Percentiles rank a stretch among this genome's conserved stretches.
Conservation (phyloP, 2,113 vertebrate species). For the Miniopterus natalensis region DNA sequence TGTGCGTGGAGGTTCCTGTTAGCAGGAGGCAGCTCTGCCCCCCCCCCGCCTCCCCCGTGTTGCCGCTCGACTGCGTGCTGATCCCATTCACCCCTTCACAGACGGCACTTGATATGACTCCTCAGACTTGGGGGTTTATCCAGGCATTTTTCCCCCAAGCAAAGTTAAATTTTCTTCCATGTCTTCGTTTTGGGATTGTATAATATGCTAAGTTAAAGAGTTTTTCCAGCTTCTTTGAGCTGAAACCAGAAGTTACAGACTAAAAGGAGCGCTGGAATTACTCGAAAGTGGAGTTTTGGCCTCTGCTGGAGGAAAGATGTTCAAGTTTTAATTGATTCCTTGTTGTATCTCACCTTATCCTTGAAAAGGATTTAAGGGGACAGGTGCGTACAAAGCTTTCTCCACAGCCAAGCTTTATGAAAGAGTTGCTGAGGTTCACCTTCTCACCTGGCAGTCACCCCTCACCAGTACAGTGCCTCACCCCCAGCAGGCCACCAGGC, state of each 20-base stretch:
- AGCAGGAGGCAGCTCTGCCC: neutral
- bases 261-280: constrained; percentile 38
- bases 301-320: constrained; percentile 4
- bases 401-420: neutral
- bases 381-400: neutral
- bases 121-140: constrained; percentile 3
- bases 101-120: neutral
- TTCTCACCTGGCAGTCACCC: neutral
- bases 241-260: constrained; percentile 25
- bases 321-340: constrained; percentile 16
- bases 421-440: neutral
- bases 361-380: neutral
- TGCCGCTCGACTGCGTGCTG: neutral
- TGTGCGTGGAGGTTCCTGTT: neutral
- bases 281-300: constrained; percentile 19
- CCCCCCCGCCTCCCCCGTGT: neutral
- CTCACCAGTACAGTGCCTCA: neutral
- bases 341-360: constrained; percentile 55
- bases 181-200: constrained; percentile 40
- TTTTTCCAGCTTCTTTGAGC: constrained; percentile 2
- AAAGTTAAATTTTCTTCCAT: constrained; percentile 36
- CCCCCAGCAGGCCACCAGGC: neutral
- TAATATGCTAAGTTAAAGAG: neutral
- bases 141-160: neutral
- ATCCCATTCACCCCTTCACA: neutral